These are phyloP conservation scores for Uropsilus gracilis DNA, from an alignment of 2,113 vertebrate genomes.

Conservation along the genomic window DNA sequence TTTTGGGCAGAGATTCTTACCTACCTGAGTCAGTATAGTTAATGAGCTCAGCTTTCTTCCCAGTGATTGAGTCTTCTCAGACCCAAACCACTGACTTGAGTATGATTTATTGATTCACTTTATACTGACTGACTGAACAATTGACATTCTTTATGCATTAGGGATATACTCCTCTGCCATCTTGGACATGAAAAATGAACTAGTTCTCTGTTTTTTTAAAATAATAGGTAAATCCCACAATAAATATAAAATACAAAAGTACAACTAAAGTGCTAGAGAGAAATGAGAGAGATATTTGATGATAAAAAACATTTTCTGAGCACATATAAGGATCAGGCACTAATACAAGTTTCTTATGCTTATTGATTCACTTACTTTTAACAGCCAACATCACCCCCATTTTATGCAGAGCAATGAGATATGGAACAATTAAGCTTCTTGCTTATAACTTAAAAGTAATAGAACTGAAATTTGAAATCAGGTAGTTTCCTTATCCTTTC, in stretches of 20 bases:
- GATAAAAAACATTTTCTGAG: neutral
- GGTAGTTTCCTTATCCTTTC: neutral
- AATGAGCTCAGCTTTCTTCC: neutral
- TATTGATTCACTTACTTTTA: neutral
- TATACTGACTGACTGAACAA: neutral
- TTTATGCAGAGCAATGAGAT: neutral
- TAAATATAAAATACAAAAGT: neutral
- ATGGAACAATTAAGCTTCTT: neutral
- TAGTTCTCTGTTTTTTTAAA: neutral
- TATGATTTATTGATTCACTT: neutral
- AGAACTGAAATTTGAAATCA: neutral
- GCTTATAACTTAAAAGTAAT: neutral
- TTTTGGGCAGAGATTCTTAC: neutral
- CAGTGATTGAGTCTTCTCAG: neutral
- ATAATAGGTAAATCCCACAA: neutral
- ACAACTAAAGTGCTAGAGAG: neutral
- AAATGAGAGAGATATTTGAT: neutral
- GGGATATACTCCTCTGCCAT: neutral
- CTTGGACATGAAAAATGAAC: neutral
- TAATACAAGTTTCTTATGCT: neutral
- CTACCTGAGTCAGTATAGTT: neutral
- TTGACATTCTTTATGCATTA: neutral
- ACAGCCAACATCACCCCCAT: neutral
- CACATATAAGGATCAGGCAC: neutral
- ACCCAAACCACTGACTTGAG: neutral